A percentile compares a stretch with the other conserved stretches of the same genome.
These are phyloP conservation scores for Nemoura dubitans DNA, from an alignment of 2,888 invertebrate species.

Conservation along the genomic window DNA sequence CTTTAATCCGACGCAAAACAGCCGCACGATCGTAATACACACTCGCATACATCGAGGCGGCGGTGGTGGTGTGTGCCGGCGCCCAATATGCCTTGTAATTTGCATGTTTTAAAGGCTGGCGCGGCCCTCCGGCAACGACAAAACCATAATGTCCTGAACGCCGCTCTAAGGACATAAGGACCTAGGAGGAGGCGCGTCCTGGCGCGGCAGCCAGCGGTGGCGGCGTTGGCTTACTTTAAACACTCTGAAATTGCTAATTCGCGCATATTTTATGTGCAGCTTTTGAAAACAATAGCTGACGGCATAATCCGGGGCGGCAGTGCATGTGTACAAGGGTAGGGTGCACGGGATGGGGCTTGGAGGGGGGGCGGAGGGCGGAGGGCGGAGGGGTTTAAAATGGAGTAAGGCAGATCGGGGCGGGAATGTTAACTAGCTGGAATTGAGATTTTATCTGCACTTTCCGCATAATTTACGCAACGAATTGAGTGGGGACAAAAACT, in stretches of 20 bases:
- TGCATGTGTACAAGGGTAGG: conserved; percentile 42
- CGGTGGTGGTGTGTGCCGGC: not conserved
- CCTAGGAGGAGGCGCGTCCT: not conserved
- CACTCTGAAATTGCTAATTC: conserved; percentile 12
- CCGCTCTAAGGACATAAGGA: not conserved
- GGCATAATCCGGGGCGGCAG: not conserved
- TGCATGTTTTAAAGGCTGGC: conserved; percentile 48
- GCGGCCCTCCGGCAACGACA: conserved; percentile 43
- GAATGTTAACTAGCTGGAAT: not conserved
- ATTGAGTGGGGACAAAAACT: conserved; percentile 31
- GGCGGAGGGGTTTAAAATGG: not conserved
- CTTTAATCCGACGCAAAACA: not conserved
- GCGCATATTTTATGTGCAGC: conserved; percentile 12
- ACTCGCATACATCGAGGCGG: not conserved
- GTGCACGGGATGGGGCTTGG: conserved; percentile 46
- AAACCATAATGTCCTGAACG: conserved; percentile 45
- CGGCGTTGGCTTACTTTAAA: not conserved
- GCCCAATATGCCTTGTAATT: conserved; percentile 49
- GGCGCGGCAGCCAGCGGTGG: not conserved
- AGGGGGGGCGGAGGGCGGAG: conserved; percentile 46
- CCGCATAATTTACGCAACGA: conserved; percentile 19
- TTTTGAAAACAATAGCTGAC: conserved; percentile 12
- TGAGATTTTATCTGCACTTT: not conserved
- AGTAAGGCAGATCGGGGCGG: not conserved
- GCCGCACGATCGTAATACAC: conserved; percentile 1